Base-by-base conservation (phyloP, 2,888 invertebrate genomes). In the Malthinus flaveolus region DNA sequence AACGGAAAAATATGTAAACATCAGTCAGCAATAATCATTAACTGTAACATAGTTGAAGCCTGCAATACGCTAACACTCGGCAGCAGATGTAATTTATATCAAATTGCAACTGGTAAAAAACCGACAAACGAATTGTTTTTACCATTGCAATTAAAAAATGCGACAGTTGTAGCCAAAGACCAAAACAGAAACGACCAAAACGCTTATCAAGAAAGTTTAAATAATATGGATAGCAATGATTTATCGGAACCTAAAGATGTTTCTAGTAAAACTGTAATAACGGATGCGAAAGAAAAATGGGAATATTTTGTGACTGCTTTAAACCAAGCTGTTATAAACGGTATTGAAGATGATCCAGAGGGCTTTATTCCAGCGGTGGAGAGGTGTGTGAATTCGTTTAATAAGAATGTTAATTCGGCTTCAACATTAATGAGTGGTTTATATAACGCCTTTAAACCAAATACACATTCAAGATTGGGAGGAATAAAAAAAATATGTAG, bases 1-100 rank as follows among this genome's bases (percentile, higher is more conserved):
- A 45, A 45, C 23, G 45, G 45, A n/a, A 45, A 45, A 45, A 45
- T 45, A 15, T 45, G 45, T 12, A 45, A 45, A 13, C 45, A 45
- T 7, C 45, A 23, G 23, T 23, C 23, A 23, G 23, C 23, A 23
- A 23, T 10, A 35, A 10, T 11, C 11, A 10, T 35, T 35, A 11
- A n/a, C 36, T 11, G 11, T 35, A 10, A 35, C 11, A 11, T n/a
- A 35, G n/a, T 3, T 35, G n/a, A 35, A 35, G 36, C 36, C n/a
- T 11, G 36, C n/a, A 35, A 35, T 11, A 10, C n/a, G 4, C 36
- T 35, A 10, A 35, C 36, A n/a, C 5, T 3, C 2, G 36, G 6
- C n/a, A 35, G 11, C 3, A 35, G 11, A 35, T 3, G 3, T 10
- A 35, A 10, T 10, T 35, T 35, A 11, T 35, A 35, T 35, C 3